Conservation (phyloP, 2,797 vertebrate species). For the Linurgus olivaceus region DNA sequence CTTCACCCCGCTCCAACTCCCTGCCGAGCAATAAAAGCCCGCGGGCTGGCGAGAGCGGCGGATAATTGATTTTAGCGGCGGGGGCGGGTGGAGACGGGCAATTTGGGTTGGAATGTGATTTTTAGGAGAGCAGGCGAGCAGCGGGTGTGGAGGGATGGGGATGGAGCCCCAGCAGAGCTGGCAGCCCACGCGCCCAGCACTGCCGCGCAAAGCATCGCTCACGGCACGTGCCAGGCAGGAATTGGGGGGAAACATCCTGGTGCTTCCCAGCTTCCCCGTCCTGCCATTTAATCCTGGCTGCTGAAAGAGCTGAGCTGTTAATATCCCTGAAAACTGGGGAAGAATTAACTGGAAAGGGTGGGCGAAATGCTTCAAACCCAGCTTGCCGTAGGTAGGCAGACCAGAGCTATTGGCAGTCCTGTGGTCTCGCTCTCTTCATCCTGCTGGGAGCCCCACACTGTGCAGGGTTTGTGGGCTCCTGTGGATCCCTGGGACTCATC, state of each 20-base stretch:
- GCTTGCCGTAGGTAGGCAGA: background rate
- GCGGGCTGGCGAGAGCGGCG: background rate
- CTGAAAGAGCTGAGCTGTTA: background rate
- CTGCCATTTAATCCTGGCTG: background rate
- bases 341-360: background rate
- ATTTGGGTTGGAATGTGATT: constrained; percentile 59
- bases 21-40: constrained; percentile 31
- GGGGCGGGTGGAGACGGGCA: constrained; percentile 45
- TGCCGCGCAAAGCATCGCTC: background rate
- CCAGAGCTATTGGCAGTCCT: background rate
- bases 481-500: background rate
- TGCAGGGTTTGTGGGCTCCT: background rate
- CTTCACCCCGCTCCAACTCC: background rate
- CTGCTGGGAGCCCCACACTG: background rate
- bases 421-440: background rate
- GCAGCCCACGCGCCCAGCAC: background rate
- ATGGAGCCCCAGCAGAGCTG: background rate
- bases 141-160: constrained; percentile 28
- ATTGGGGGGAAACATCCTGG: background rate
- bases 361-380: background rate
- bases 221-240: background rate
- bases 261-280: background rate
- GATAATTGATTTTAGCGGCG: constrained; percentile 54
- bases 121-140: constrained; percentile 35
- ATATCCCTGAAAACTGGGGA: background rate